These are phyloP conservation scores for Popillia japonica DNA, from an alignment of 1,140 invertebrate genomes.

Conservation along the genomic window DNA sequence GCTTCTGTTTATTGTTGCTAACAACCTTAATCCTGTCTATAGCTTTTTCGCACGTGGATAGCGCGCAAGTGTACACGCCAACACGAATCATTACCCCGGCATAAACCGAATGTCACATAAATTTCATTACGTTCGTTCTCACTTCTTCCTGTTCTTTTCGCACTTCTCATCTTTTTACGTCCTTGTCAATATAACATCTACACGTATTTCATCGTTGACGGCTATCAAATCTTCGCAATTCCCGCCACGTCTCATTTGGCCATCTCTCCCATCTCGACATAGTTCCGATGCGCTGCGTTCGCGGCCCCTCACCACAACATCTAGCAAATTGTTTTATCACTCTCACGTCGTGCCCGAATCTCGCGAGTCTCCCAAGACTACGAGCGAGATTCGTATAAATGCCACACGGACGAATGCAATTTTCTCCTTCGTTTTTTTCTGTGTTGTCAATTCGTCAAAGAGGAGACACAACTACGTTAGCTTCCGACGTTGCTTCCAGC, in stretches of 20 bases:
- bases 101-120: constrained; percentile 7
- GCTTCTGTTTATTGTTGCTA: neutral
- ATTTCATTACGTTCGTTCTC: neutral
- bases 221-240: neutral
- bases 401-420: neutral
- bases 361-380: neutral
- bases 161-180: neutral
- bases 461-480: neutral
- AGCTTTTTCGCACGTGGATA: neutral
- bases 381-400: neutral
- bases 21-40: neutral
- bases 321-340: constrained; percentile 10
- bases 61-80: neutral
- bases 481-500: neutral
- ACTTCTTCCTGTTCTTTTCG: neutral
- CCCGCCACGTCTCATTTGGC: neutral
- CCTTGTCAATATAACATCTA: too few species aligned
- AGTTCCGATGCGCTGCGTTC: neutral
- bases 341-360: neutral
- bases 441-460: neutral
- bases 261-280: neutral
- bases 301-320: neutral
- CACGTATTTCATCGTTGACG: neutral
- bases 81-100: neutral
- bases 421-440: neutral